phyloP scores from a whole-genome alignment of 2,888 invertebrate genomes.

The Spialia ferax region DNA sequence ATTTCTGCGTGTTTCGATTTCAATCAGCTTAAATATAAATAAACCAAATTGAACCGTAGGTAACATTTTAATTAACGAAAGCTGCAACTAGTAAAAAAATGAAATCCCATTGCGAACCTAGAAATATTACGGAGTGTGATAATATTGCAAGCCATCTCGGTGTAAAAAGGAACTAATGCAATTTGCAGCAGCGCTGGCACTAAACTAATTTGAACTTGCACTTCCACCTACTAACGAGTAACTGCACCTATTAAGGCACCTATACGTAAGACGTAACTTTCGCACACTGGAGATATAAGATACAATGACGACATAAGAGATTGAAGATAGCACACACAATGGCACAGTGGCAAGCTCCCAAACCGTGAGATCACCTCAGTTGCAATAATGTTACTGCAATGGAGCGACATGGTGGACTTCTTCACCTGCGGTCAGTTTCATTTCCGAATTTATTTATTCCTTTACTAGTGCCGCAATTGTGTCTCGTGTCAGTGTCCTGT shows the following conservation, averaged over 20 bases:
- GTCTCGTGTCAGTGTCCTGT: constrained; percentile 42
- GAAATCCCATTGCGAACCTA: not conserved
- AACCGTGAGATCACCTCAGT: constrained; percentile 75
- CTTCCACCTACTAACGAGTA: constrained; percentile 57
- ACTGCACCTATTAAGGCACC: constrained; percentile 22
- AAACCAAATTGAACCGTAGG: too few relatives aligned
- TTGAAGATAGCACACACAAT: constrained; percentile 71
- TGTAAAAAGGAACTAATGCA: constrained; percentile 29
- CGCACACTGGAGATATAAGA: constrained; percentile 51
- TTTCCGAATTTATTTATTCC: constrained; percentile 52
- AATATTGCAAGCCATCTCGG: constrained; percentile 7
- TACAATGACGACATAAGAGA: constrained; percentile 55
- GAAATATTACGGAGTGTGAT: constrained; percentile 16
- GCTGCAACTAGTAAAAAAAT: not conserved
- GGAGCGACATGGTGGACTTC: constrained; percentile 82
- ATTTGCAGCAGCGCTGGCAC: constrained; percentile 13
- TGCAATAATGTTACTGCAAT: constrained; percentile 80
- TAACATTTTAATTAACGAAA: too few relatives aligned
- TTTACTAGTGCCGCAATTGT: constrained; percentile 34
- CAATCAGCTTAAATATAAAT: not conserved
- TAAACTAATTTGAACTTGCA: constrained; percentile 58
- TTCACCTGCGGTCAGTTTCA: constrained; percentile 77
- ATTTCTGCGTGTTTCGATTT: too few relatives aligned
- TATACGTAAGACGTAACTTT: constrained; percentile 52
- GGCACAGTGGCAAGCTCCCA: constrained; percentile 53